Percentiles rank a stretch among this genome's conserved stretches.
phyloP scores from a whole-genome alignment of 1,140 invertebrate genomes.

The Capitella teleta region DNA sequence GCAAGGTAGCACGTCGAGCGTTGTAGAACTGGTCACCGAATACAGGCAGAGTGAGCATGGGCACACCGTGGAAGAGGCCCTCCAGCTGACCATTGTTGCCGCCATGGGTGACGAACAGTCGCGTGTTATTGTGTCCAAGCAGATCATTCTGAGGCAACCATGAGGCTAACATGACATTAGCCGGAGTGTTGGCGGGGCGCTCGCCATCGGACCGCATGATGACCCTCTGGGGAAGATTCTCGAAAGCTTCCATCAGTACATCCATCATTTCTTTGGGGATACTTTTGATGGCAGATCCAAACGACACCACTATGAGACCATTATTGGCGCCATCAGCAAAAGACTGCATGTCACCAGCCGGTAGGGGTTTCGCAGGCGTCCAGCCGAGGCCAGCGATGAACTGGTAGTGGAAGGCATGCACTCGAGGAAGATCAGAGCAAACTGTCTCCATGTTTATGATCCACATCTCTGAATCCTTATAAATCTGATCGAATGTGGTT shows the following conservation, averaged over 20 bases:
- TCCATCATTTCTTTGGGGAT: constrained; percentile 14
- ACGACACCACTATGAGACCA: constrained; percentile 8
- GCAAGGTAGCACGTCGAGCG: constrained; percentile 24
- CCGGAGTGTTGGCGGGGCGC: constrained; percentile 47
- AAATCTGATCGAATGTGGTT: constrained; percentile 2
- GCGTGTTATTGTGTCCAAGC: constrained; percentile 16
- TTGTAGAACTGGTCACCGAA: constrained; percentile 29
- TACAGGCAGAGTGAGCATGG: constrained; percentile 24
- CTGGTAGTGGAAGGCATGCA: background rate
- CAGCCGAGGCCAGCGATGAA: constrained; percentile 4
- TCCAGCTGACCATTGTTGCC: constrained; percentile 23
- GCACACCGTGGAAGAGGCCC: constrained; percentile 19
- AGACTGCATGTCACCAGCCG: constrained; percentile 17
- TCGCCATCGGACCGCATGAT: constrained; percentile 47
- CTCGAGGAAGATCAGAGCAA: background rate
- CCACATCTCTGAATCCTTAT: background rate
- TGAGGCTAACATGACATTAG: constrained; percentile 57
- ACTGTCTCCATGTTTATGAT: background rate
- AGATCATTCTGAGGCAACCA: constrained; percentile 55
- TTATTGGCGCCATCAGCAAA: constrained; percentile 1
- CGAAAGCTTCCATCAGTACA: constrained; percentile 39
- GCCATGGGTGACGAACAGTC: constrained; percentile 22
- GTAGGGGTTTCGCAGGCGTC: background rate
- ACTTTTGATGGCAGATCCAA: constrained; percentile 2
- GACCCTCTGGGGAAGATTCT: constrained; percentile 43